Evolutionary conservation across 1,140 invertebrate species (phyloP), one percentile per base, ranked within the genome.

Genomic region (Lepidurus arcticus): DNA sequence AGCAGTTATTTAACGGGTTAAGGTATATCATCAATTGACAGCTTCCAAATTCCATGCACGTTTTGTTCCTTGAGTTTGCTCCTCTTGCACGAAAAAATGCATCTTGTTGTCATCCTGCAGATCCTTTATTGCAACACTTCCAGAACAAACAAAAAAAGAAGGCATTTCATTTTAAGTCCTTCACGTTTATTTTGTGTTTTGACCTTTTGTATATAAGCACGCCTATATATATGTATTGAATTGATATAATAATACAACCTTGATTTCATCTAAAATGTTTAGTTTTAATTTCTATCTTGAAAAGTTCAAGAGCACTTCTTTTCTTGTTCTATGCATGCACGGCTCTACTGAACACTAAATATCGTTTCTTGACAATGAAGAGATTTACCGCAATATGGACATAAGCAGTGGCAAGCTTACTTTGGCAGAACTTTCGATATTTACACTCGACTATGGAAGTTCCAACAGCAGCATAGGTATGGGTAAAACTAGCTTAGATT

Each of bases 391-490:
- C 94, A 97, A 85, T 98, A 97, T 88, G 96, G 96, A 10, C 95
- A 98, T 86, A 97, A 97, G 85, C 95, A 98, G 85, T 98, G 96
- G 97, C 96, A 98, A 87, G 92, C 93, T 8, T 98, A 98, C 86
- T 99, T 98, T 88, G 95, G 94, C 9, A 89, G 95, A 79, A 98
- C 96, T 75, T 98, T 99, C 87, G 96, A 99, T 88, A 94, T 98
- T 76, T 99, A 98, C 87, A 98, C 96, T 44, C 97, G 97, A 87
- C 88, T 99, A 73, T 99, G 97, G 97, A 98, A 98, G 85, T 99
- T 96, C 86, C 97, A 99, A 85, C 96, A 98, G 85, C 94, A 98
- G 85, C 95, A 98, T 87, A 90, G 96, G 86, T 91, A 89, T 34
- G 34, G 85, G 84, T 79, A 44, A 42, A 53, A 74, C 73, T 42